Conservation (phyloP, 2,888 invertebrate genomes). For the Abscondita cerata region DNA sequence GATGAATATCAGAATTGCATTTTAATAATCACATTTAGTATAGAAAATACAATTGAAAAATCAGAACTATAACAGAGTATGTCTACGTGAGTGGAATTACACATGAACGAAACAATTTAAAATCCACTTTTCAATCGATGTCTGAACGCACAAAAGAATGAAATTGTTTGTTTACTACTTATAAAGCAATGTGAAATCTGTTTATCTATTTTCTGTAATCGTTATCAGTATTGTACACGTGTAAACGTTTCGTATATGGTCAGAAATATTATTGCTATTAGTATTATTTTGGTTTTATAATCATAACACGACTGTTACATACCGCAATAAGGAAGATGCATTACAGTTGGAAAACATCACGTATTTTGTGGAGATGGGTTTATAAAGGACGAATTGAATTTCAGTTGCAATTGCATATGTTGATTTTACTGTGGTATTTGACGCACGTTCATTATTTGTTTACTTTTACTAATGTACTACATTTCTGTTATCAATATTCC, state of each 20-base stretch:
- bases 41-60: no score
- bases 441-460: background rate
- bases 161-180: conserved; percentile 6
- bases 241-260: no score
- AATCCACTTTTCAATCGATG: conserved; percentile 9
- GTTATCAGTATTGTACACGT: no score
- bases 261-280: no score
- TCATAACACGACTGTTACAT: background rate
- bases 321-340: background rate
- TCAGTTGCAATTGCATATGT: conserved; percentile 13
- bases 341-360: conserved; percentile 1
- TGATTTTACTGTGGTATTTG: conserved; percentile 6
- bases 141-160: background rate
- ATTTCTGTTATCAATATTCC: no score
- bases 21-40: no score
- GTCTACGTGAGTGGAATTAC: conserved; percentile 5
- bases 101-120: background rate
- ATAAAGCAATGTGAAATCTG: background rate
- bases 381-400: conserved; percentile 17
- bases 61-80: no score
- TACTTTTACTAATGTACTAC: no score
- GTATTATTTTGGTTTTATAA: no score
- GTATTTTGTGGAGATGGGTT: conserved; percentile 16
- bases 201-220: no score
- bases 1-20: no score